Evolutionary conservation across 2,113 vertebrate genomes (phyloP).

Genomic region (Phalacrocorax aristotelis): DNA sequence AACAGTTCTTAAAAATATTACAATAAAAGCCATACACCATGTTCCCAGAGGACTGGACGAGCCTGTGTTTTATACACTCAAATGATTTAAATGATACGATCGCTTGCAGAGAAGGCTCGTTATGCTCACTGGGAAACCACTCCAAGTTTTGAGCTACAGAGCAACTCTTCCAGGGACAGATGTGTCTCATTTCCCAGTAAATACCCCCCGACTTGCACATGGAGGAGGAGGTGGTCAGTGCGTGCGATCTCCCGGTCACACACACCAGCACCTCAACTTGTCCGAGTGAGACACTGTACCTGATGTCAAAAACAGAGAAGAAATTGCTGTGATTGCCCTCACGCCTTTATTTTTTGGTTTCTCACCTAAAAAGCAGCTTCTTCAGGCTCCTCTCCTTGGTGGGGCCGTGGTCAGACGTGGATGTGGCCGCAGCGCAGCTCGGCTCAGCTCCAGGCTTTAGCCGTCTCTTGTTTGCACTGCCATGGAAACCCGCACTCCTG

Average conservation of each 20-base stretch:
- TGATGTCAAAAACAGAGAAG: background rate
- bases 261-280: fast-evolving
- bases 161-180: background rate
- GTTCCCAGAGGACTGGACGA: background rate
- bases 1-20: background rate
- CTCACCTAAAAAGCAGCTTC: background rate
- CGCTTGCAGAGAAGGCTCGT: background rate
- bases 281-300: fast-evolving
- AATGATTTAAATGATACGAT: background rate
- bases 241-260: background rate
- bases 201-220: fast-evolving
- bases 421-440: fast-evolving
- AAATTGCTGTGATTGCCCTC: background rate
- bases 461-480: background rate
- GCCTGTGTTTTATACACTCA: background rate
- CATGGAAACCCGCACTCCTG: background rate
- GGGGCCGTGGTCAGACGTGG: background rate
- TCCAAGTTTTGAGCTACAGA: background rate
- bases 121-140: background rate
- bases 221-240: fast-evolving
- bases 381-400: fast-evolving
- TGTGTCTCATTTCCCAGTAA: background rate
- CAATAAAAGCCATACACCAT: background rate
- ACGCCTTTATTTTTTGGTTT: background rate
- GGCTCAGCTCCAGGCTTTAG: background rate